Evolutionary conservation across 2,113 vertebrate genomes (phyloP).

Genomic region (Aramus guarauna): DNA sequence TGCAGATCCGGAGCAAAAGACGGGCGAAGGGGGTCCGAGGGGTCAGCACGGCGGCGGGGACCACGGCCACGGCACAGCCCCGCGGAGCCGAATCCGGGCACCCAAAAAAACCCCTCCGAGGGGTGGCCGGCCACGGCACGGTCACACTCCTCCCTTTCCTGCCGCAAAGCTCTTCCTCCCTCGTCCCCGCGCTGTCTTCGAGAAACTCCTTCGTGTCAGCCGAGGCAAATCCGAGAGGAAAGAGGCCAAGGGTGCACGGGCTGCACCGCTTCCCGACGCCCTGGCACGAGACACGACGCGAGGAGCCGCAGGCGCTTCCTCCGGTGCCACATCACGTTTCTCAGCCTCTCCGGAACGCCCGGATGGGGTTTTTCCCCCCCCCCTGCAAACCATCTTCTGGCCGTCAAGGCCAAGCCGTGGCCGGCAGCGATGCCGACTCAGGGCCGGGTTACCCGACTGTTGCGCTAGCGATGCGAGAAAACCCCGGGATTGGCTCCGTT

Average conservation of each 20-base stretch:
- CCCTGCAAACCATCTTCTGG: rapidly evolving
- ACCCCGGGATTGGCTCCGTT: not conserved
- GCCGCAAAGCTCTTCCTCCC: not conserved
- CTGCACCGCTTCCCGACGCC: rapidly evolving
- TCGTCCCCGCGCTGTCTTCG: rapidly evolving
- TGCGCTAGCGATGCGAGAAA: rapidly evolving
- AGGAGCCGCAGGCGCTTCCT: not conserved
- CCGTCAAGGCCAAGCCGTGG: not conserved
- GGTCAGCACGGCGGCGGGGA: not conserved
- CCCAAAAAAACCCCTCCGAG: rapidly evolving
- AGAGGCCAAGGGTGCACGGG: rapidly evolving
- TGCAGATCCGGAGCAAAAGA: no score
- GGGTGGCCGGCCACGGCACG: rapidly evolving
- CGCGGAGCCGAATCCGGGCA: rapidly evolving
- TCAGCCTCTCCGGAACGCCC: not conserved
- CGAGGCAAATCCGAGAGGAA: not conserved
- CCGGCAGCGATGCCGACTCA: rapidly evolving
- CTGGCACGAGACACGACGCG: rapidly evolving
- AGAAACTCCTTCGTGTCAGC: rapidly evolving
- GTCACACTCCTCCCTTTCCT: not conserved
- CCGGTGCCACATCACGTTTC: rapidly evolving
- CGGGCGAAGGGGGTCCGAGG: rapidly evolving
- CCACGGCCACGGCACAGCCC: not conserved
- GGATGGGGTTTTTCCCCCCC: no score
- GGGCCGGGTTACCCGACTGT: not conserved